Evolutionary conservation across 2,797 vertebrate species (phyloP), one percentile per base, ranked within the genome.

Genomic region (Petrocephalus sullivani): DNA sequence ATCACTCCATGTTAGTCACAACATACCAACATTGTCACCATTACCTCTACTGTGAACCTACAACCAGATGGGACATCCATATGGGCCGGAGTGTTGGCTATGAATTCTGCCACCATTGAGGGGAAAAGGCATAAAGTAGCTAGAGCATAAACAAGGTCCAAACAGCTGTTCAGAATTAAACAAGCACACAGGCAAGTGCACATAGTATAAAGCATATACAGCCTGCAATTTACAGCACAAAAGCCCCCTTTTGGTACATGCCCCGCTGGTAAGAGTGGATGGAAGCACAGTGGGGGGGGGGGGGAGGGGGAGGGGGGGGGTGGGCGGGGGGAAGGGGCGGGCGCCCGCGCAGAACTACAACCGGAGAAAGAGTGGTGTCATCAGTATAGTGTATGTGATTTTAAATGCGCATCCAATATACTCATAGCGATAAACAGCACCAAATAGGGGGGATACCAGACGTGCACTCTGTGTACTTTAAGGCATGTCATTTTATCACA

Each of bases 81-180:
- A 49, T 84, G 81, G 46, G 81, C 37, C 49, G 12, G 21, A 54
- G 28, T 57, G 83, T 85, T 54, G 83, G 19, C 49, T 85, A 56
- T 33, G 83, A 85, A 56, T 85, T 85, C 83, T 85, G 21, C 23
- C 23, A 85, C 83, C 83, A 54, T 10, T 54, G 81, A 84, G n/a
- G 23, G 23, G 51, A 84, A 84, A 84, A 84, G 19, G 49, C 81
- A 85, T 23, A 85, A 54, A 54, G 28, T 7, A 85, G 23, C 75
- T 57, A 85, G 21, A 85, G 83, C 51, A 37, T 16, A 54, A 56
- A 85, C 83, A 85, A 23, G 54, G 83, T 33, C 83, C 83, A 85
- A 54, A 56, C 83, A 85, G 83, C 83, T 85, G 83, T 85, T 85
- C 83, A 54, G 83, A 49, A 84, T 84, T 84, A 84, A 84, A 84